A percentile compares a stretch with the other conserved stretches of the same genome.
phyloP scores from a whole-genome alignment of 1,140 invertebrate genomes.

The Drosophila quadrilineata region DNA sequence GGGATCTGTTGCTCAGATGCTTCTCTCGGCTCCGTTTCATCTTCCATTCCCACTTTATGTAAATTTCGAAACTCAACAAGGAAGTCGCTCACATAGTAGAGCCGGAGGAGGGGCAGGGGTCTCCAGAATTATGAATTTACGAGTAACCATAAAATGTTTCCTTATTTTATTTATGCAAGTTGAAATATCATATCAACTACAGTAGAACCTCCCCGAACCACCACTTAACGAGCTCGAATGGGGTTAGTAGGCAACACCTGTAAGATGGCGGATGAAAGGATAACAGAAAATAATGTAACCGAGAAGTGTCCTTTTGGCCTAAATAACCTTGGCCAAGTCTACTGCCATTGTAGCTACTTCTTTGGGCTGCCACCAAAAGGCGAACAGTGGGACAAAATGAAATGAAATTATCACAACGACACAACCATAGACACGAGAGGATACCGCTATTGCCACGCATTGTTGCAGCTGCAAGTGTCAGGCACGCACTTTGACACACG shows the following conservation, averaged over 20 bases:
- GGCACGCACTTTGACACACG: slow-evolving; percentile 79
- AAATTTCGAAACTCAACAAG: slow-evolving; percentile 39
- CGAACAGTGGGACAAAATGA: slow-evolving; percentile 44
- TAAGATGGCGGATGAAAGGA: not conserved
- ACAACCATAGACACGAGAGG: slow-evolving; percentile 59
- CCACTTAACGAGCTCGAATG: not conserved
- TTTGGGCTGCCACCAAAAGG: slow-evolving; percentile 45
- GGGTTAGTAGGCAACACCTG: not conserved
- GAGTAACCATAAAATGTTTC: slow-evolving; percentile 18
- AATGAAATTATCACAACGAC: slow-evolving; percentile 72
- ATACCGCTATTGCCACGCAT: slow-evolving; percentile 42
- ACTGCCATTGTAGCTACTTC: slow-evolving; percentile 17
- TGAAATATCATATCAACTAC: not conserved
- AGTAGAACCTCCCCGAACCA: too few relatives aligned
- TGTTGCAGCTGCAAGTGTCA: slow-evolving; percentile 50
- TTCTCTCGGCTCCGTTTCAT: slow-evolving; percentile 35
- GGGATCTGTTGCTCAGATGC: slow-evolving; percentile 1
- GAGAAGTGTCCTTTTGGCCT: not conserved
- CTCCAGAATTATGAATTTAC: slow-evolving; percentile 46
- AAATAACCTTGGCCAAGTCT: slow-evolving; percentile 11
- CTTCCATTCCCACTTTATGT: slow-evolving; percentile 43
- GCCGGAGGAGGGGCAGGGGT: not conserved
- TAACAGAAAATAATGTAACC: not conserved
- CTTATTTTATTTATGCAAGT: slow-evolving; percentile 18
- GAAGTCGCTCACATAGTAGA: slow-evolving; percentile 35